Evolutionary conservation across 2,113 vertebrate genomes (phyloP).

Genomic region (Limnothrissa miodon): DNA sequence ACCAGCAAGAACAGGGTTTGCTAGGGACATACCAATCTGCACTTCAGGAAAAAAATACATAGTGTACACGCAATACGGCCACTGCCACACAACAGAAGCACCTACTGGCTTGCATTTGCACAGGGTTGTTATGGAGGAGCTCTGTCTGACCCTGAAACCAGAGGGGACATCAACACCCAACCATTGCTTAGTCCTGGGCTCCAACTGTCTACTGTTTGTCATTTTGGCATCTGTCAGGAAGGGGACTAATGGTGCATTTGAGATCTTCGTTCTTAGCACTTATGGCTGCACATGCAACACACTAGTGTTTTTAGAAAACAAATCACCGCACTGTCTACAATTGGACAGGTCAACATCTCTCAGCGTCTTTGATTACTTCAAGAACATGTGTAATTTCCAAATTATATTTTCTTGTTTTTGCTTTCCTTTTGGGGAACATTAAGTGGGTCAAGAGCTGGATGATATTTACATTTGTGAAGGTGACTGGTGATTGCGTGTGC

Average conservation of each 20-base stretch:
- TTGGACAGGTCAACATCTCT: background rate
- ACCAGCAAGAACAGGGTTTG: background rate
- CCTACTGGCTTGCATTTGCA: background rate
- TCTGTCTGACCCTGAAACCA: background rate
- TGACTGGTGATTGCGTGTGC: background rate
- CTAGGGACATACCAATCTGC: background rate
- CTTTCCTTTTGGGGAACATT: background rate
- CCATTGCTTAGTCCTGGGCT: background rate
- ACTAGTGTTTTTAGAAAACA: slow-evolving; percentile 4
- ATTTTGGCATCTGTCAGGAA: background rate
- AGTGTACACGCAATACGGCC: background rate
- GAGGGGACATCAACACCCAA: background rate
- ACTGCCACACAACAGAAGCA: background rate
- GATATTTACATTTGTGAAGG: background rate
- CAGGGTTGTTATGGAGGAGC: background rate
- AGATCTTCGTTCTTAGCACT: background rate
- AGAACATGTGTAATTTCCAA: background rate
- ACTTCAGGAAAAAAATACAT: background rate
- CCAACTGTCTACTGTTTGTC: background rate
- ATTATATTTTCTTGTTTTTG: background rate
- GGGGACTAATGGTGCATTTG: background rate
- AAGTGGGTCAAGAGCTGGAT: background rate
- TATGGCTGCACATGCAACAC: background rate
- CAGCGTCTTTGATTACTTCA: background rate
- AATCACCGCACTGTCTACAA: background rate